These are phyloP conservation scores for Champsocephalus gunnari DNA, from an alignment of 2,797 vertebrate species.

Conservation along the genomic window DNA sequence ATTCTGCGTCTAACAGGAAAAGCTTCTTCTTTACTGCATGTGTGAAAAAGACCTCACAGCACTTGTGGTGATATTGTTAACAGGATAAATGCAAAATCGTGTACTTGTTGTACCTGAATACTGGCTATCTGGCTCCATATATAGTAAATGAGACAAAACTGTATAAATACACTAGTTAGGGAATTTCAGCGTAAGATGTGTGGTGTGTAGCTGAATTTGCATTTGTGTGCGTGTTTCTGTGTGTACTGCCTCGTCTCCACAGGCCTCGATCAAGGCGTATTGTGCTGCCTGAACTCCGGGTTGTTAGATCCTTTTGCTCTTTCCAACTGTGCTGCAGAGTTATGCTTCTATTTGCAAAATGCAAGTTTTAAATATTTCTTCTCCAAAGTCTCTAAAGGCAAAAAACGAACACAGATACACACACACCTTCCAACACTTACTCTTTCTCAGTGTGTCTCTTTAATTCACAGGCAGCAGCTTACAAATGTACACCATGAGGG, in stretches of 20 bases:
- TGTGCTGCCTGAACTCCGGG: slow-evolving; percentile 12
- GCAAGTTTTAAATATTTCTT: slow-evolving; percentile 42
- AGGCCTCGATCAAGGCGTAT: slow-evolving; percentile 15
- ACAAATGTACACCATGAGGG: slow-evolving; percentile 25
- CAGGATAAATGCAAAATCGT: slow-evolving; percentile 26
- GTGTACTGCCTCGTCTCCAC: slow-evolving; percentile 12
- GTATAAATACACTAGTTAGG: slow-evolving; percentile 12
- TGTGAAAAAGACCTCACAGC: slow-evolving; percentile 14
- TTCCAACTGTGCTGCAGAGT: slow-evolving; percentile 18
- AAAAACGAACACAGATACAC: slow-evolving; percentile 3
- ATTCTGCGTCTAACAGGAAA: slow-evolving; percentile 16
- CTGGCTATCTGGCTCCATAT: not conserved
- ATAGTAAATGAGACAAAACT: slow-evolving; percentile 9
- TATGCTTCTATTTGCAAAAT: slow-evolving; percentile 42
- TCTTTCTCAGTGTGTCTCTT: not conserved
- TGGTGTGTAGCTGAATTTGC: slow-evolving; percentile 20
- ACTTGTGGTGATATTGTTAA: slow-evolving; percentile 7
- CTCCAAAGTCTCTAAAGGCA: slow-evolving; percentile 33
- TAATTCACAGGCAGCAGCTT: slow-evolving; percentile 17
- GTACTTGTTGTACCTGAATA: slow-evolving; percentile 10
- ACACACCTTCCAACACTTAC: slow-evolving; percentile 5
- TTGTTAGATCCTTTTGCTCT: slow-evolving; percentile 31
- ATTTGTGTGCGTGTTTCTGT: slow-evolving; percentile 14
- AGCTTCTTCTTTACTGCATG: slow-evolving; percentile 2
- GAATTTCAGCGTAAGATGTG: slow-evolving; percentile 19